Conservation (phyloP, 2,797 vertebrate species). For the Cygnus olor region DNA sequence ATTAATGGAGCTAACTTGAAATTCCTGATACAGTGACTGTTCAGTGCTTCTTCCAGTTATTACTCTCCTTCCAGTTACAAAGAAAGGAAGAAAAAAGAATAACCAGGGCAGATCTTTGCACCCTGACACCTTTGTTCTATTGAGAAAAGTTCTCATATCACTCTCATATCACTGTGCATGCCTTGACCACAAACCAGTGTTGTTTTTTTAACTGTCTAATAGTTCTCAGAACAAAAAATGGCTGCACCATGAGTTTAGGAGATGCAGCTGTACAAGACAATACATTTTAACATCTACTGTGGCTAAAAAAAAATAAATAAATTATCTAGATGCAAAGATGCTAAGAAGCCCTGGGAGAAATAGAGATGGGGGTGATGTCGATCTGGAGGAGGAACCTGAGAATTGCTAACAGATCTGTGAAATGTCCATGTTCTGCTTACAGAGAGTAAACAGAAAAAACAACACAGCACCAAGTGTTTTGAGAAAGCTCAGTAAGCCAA, state of each 20-base stretch:
- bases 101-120: background rate
- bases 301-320: background rate
- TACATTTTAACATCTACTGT: background rate
- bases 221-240: background rate
- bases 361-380: background rate
- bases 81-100: background rate
- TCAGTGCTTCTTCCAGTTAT: background rate
- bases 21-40: background rate
- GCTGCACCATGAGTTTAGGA: background rate
- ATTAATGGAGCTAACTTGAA: background rate
- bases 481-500: background rate
- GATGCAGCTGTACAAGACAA: background rate
- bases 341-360: background rate
- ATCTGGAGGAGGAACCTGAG: constrained; percentile 17
- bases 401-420: background rate
- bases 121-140: background rate
- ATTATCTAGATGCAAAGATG: background rate
- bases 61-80: background rate
- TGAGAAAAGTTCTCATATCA: background rate
- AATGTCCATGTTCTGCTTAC: background rate
- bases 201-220: background rate
- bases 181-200: background rate
- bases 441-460: background rate
- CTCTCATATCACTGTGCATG: background rate
- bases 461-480: background rate